These are phyloP conservation scores for Ammodytes marinus DNA, from an alignment of 2,113 vertebrate species.

Conservation along the genomic window DNA sequence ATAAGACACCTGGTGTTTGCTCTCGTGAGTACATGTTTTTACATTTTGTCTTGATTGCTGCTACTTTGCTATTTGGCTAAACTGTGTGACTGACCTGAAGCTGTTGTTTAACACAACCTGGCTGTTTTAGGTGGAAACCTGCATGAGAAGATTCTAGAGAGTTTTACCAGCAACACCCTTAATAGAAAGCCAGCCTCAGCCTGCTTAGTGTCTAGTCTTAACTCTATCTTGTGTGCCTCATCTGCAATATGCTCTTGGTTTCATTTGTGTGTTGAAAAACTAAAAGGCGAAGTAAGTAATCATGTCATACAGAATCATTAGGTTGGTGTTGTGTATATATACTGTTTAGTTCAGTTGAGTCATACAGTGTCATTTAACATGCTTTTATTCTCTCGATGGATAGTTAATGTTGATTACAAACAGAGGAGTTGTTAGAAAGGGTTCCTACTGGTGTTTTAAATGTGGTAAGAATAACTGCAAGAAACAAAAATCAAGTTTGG, in stretches of 20 bases:
- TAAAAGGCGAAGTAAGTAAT: background rate
- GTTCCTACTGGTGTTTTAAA: background rate
- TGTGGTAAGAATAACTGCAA: background rate
- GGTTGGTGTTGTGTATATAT: too few relatives aligned
- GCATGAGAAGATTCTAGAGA: constrained; percentile 17
- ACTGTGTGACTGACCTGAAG: background rate
- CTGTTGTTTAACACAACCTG: background rate
- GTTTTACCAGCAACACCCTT: background rate
- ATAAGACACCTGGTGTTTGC: background rate
- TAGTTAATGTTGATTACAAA: background rate
- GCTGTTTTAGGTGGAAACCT: constrained; percentile 22
- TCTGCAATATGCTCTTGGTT: background rate
- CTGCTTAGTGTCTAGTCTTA: background rate
- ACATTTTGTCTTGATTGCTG: background rate
- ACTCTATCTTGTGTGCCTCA: background rate
- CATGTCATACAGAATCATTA: background rate
- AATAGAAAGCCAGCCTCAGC: background rate
- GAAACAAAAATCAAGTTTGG: background rate
- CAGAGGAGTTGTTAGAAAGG: background rate
- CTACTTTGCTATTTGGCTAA: background rate
- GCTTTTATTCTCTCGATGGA: background rate
- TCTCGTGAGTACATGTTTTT: constrained; percentile 43
- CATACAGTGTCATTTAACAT: background rate
- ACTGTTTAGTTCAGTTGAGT: background rate
- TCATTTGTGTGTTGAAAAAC: background rate